Evolutionary conservation across 2,888 invertebrate species (phyloP).

Genomic region (Aelia acuminata): DNA sequence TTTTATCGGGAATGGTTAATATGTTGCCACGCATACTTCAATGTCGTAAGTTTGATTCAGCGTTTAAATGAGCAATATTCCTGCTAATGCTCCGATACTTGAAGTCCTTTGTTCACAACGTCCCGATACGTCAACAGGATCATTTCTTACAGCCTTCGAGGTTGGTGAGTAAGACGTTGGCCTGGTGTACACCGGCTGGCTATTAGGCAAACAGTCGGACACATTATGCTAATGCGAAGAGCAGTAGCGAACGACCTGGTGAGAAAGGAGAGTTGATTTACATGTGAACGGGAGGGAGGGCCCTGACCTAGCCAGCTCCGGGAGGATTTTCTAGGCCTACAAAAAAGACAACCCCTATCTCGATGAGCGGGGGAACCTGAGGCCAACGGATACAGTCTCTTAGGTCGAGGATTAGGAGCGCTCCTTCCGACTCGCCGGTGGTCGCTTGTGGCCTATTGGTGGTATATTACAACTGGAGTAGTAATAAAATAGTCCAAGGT

Average conservation of each 20-base stretch:
- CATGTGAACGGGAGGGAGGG: conserved; percentile 46
- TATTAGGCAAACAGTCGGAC: conserved; percentile 47
- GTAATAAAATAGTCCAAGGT: neutral
- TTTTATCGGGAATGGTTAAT: neutral
- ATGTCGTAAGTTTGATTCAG: neutral
- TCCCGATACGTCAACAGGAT: neutral
- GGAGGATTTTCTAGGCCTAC: conserved; percentile 44
- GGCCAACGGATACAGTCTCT: conserved; percentile 31
- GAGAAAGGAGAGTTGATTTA: conserved; percentile 54
- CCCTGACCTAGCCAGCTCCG: conserved; percentile 19
- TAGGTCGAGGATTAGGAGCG: conserved; percentile 17
- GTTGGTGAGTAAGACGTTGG: conserved; percentile 12
- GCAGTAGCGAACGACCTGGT: conserved; percentile 49
- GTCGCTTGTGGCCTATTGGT: conserved; percentile 22
- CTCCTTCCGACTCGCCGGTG: neutral
- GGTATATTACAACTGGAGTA: neutral
- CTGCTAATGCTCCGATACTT: neutral
- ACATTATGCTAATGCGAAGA: conserved; percentile 45
- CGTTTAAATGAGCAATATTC: neutral
- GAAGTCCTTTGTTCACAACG: neutral
- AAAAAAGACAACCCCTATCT: conserved; percentile 42
- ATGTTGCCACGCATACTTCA: neutral
- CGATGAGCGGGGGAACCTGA: neutral
- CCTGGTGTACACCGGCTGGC: neutral
- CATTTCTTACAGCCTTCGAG: neutral